Percentiles rank a stretch among this genome's conserved stretches.
phyloP scores from a whole-genome alignment of 2,113 vertebrate genomes.

The Brachypteracias leptosomus region DNA sequence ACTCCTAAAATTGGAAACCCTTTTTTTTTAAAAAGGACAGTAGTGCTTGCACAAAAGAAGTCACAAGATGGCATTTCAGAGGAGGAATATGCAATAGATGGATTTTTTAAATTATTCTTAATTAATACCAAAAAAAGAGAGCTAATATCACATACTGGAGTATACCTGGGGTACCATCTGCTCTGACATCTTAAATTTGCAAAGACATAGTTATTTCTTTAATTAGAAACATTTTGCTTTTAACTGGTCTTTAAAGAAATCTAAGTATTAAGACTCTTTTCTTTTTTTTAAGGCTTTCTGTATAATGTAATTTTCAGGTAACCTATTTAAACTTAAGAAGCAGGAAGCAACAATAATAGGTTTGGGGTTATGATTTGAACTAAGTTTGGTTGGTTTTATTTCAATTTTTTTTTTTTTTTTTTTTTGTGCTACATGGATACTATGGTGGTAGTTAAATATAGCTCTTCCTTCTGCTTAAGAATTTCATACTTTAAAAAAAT shows the following conservation, averaged over 20 bases:
- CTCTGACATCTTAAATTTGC: neutral
- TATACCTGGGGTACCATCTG: neutral
- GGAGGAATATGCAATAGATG: neutral
- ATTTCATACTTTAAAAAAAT: neutral
- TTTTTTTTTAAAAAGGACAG: neutral
- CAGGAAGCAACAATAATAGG: neutral
- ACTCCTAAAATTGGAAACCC: neutral
- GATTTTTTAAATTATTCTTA: neutral
- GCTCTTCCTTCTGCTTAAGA: neutral
- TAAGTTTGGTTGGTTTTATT: neutral
- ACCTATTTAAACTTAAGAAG: neutral
- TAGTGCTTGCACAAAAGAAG: neutral
- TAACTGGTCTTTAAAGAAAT: neutral
- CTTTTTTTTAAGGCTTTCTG: neutral
- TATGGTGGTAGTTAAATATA: neutral
- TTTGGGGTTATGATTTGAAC: neutral
- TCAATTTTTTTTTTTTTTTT: neutral
- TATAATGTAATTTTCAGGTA: neutral
- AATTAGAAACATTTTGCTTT: neutral
- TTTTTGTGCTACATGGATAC: neutral
- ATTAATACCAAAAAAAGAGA: neutral
- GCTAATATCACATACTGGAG: neutral
- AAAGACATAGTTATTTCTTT: neutral
- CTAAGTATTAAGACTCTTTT: neutral
- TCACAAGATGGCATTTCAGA: neutral